These are phyloP conservation scores for Callocephalon fimbriatum DNA, from an alignment of 2,113 vertebrate species.

Conservation along the genomic window DNA sequence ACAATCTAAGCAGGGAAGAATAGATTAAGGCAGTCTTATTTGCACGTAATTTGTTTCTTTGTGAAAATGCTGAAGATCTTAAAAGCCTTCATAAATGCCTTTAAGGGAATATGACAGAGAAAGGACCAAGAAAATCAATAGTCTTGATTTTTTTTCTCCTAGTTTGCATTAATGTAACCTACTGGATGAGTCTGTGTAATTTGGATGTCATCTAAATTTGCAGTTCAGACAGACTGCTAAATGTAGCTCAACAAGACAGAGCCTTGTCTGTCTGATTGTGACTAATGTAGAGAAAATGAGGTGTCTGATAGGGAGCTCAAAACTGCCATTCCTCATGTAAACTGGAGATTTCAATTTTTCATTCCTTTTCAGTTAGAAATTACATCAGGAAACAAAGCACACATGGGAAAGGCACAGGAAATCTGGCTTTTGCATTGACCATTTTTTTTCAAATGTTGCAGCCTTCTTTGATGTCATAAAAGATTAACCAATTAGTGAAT, in stretches of 20 bases:
- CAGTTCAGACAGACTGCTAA: slow-evolving; percentile 40
- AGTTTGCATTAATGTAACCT: slow-evolving; percentile 48
- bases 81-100: slow-evolving; percentile 65
- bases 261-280: slow-evolving; percentile 55
- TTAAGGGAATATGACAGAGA: slow-evolving; percentile 43
- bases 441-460: slow-evolving; percentile 36
- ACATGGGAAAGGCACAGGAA: slow-evolving; percentile 42
- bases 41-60: slow-evolving; percentile 56
- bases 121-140: slow-evolving; percentile 49
- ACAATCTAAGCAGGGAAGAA: slow-evolving; percentile 46
- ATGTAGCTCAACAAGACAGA: slow-evolving; percentile 49
- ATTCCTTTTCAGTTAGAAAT: slow-evolving; percentile 62
- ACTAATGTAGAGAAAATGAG: slow-evolving; percentile 70
- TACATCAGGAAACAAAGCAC: slow-evolving; percentile 62
- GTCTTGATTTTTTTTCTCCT: slow-evolving; percentile 27
- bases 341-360: slow-evolving; percentile 67
- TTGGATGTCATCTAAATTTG: slow-evolving; percentile 64
- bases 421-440: slow-evolving; percentile 43
- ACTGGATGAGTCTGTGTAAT: slow-evolving; percentile 24
- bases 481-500: slow-evolving; percentile 68
- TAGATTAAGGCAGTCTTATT: slow-evolving; percentile 28
- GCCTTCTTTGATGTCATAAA: slow-evolving; percentile 56
- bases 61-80: slow-evolving; percentile 46
- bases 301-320: slow-evolving; percentile 38
- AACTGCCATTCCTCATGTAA: slow-evolving; percentile 57